phyloP scores from a whole-genome alignment of 2,888 invertebrate genomes.

The Epistrophella euchroma region DNA sequence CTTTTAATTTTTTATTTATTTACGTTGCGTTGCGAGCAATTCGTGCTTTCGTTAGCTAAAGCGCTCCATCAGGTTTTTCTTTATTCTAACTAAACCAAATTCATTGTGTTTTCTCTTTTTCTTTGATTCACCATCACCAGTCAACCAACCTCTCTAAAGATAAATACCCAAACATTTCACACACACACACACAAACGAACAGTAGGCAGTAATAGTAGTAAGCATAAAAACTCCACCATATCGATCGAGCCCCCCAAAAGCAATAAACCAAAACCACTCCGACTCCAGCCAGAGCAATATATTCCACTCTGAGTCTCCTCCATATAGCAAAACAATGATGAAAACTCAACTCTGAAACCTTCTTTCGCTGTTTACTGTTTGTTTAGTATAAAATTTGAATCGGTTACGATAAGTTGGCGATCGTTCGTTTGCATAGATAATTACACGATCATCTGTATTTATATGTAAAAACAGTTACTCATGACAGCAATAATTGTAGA shows the following conservation, averaged over 20 bases:
- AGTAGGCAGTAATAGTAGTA: background rate
- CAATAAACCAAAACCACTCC: conserved; percentile 45
- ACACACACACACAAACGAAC: background rate
- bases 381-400: conserved; percentile 65
- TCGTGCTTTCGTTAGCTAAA: conserved; percentile 44
- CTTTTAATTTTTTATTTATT: conserved; percentile 36
- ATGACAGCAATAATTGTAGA: conserved; percentile 18
- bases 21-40: conserved; percentile 34
- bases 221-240: conserved; percentile 29
- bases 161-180: conserved; percentile 6
- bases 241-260: conserved; percentile 36
- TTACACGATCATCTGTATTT: conserved; percentile 53
- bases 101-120: conserved; percentile 61
- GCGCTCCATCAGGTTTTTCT: conserved; percentile 59
- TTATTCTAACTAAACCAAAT: conserved; percentile 40
- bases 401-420: conserved; percentile 70
- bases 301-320: conserved; percentile 20
- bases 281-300: conserved; percentile 21
- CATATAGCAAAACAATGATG: background rate
- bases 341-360: conserved; percentile 57
- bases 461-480: conserved; percentile 31
- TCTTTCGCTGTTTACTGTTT: conserved; percentile 21
- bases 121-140: conserved; percentile 10
- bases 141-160: conserved; percentile 22
- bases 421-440: conserved; percentile 35